Evolutionary conservation across 2,888 invertebrate species (phyloP).

Genomic region (Stenodema calcarata): DNA sequence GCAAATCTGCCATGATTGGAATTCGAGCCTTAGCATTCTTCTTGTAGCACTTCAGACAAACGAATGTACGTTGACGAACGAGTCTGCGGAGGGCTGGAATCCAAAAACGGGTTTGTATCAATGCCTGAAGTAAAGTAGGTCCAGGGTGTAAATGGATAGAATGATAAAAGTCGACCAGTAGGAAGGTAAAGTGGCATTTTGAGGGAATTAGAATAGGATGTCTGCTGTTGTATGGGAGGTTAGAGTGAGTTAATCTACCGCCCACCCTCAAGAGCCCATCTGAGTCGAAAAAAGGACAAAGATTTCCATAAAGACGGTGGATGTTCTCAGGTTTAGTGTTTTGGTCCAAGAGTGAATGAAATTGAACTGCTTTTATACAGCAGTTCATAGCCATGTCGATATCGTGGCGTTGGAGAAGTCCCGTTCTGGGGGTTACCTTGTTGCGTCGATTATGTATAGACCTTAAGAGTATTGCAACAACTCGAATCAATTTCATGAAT

Average conservation of each 20-base stretch:
- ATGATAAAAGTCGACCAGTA: conserved; percentile 44
- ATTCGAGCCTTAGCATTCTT: neutral
- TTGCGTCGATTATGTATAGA: no score
- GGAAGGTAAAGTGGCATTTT: conserved; percentile 23
- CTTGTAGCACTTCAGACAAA: conserved; percentile 46
- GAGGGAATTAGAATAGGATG: conserved; percentile 52
- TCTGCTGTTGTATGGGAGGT: conserved; percentile 1
- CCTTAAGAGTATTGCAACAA: no score
- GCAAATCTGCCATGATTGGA: conserved; percentile 47
- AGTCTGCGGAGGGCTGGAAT: conserved; percentile 21
- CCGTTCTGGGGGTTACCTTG: no score
- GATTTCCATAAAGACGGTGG: no score
- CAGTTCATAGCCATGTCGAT: no score
- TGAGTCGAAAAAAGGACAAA: neutral
- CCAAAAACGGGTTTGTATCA: conserved; percentile 47
- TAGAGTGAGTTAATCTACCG: conserved; percentile 43
- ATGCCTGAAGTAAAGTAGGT: conserved; percentile 24
- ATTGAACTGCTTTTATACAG: no score
- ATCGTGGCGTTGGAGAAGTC: no score
- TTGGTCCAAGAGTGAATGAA: no score
- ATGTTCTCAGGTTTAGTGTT: no score
- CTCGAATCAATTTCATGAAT: no score
- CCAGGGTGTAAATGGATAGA: conserved; percentile 18
- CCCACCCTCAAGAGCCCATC: conserved; percentile 44
- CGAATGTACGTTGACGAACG: neutral